These are phyloP conservation scores for Gallinago solitaria DNA, from an alignment of 2,797 vertebrate genomes.

Conservation along the genomic window DNA sequence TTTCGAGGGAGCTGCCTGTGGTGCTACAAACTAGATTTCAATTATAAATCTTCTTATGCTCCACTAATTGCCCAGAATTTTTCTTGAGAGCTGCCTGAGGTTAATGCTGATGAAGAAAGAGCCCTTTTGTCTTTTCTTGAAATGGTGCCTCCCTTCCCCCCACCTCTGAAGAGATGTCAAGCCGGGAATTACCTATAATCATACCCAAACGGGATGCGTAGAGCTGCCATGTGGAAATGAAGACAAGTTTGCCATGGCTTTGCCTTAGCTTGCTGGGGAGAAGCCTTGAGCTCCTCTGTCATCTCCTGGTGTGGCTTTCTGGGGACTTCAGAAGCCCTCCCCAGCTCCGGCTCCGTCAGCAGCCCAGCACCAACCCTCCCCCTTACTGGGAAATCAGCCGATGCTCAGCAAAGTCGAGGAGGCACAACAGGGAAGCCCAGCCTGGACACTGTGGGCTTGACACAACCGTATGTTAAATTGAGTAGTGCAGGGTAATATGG, in stretches of 20 bases:
- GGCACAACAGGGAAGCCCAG: background rate
- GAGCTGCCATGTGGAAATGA: background rate
- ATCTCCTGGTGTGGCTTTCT: background rate
- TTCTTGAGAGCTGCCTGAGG: constrained; percentile 67
- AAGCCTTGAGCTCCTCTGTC: background rate
- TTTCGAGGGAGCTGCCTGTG: constrained; percentile 46
- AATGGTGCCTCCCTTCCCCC: background rate
- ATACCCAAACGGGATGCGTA: background rate
- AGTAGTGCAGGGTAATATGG: fast-evolving
- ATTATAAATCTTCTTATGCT: constrained; percentile 66
- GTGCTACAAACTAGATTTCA: constrained; percentile 61
- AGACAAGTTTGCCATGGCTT: background rate
- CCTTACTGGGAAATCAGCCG: background rate
- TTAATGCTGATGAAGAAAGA: constrained; percentile 58
- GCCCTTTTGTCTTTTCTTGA: constrained; percentile 51
- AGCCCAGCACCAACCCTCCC: background rate
- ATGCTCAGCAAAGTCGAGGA: background rate
- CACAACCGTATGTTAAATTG: background rate
- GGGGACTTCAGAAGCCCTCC: background rate
- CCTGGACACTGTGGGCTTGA: background rate
- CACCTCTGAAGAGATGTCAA: background rate
- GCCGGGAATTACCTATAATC: constrained; percentile 46
- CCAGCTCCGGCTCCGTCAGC: background rate
- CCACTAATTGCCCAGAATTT: constrained; percentile 69
- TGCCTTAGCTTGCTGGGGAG: background rate